phyloP scores from a whole-genome alignment of 2,888 invertebrate genomes.

The Parthenolecanium corni region DNA sequence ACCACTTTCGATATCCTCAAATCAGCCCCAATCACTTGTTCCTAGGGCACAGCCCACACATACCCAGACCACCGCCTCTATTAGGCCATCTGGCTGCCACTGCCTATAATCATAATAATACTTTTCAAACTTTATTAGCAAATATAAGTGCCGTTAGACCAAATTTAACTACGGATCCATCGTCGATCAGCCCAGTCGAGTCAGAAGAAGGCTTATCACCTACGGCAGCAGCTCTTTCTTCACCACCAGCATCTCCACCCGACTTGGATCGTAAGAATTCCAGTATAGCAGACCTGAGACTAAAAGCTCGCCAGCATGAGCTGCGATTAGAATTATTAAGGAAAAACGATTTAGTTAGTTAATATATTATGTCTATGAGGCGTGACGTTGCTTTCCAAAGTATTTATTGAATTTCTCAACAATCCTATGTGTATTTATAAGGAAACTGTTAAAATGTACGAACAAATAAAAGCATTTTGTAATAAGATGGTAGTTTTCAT shows the following conservation, averaged over 20 bases:
- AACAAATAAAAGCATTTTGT: too few species aligned
- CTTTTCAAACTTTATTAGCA: slow-evolving; percentile 75
- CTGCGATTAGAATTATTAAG: slow-evolving; percentile 46
- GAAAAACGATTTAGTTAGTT: slow-evolving; percentile 22
- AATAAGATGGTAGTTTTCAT: too few species aligned
- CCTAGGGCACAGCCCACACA: slow-evolving; percentile 36
- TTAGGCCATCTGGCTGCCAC: slow-evolving; percentile 45
- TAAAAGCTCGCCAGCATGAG: slow-evolving; percentile 84
- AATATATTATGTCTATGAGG: background rate
- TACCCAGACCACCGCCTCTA: slow-evolving; percentile 52
- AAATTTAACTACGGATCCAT: slow-evolving; percentile 40
- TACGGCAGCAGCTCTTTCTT: slow-evolving; percentile 39
- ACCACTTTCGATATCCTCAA: slow-evolving; percentile 59
- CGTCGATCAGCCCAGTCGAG: slow-evolving; percentile 38
- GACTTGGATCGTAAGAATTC: slow-evolving; percentile 39
- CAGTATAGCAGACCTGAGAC: slow-evolving; percentile 72
- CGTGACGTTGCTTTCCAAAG: too few species aligned
- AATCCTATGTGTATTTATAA: too few species aligned
- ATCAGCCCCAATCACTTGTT: slow-evolving; percentile 34
- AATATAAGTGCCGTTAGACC: slow-evolving; percentile 54
- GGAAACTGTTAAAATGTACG: too few species aligned
- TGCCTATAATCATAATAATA: slow-evolving; percentile 38
- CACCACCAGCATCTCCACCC: slow-evolving; percentile 20
- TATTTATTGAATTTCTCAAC: too few species aligned
- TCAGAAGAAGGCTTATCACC: slow-evolving; percentile 43